These are phyloP conservation scores for Caenorhabditis tropicalis DNA, from an alignment of 1,140 invertebrate species.

Conservation along the genomic window DNA sequence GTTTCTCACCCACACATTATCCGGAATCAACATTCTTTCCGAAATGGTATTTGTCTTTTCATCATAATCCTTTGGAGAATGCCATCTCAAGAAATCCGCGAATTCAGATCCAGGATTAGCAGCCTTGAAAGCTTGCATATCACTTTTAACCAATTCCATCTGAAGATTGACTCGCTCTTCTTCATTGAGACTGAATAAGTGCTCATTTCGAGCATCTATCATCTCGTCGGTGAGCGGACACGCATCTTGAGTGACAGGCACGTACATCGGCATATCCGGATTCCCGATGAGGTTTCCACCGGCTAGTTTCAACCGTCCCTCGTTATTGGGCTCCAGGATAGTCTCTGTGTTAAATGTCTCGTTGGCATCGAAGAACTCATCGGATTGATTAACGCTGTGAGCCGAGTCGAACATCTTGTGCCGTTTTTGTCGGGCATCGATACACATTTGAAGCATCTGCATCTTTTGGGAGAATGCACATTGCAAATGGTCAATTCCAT, in stretches of 20 bases:
- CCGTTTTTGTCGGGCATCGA: conserved; percentile 8
- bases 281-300: not conserved
- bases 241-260: conserved; percentile 1
- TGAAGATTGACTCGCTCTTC: conserved; percentile 8
- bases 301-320: not conserved
- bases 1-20: conserved; percentile 91
- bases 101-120: conserved; percentile 90
- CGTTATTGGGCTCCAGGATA: not conserved
- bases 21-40: conserved; percentile 86
- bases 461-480: conserved; percentile 27
- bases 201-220: conserved; percentile 19
- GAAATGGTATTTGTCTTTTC: conserved; percentile 80
- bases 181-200: not conserved
- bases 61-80: conserved; percentile 81
- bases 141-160: conserved; percentile 19
- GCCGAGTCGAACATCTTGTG: not conserved
- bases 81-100: conserved; percentile 97
- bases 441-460: conserved; percentile 18
- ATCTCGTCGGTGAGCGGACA: conserved; percentile 20
- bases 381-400: not conserved
- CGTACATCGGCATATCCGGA: not conserved
- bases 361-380: conserved; percentile 36
- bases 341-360: not conserved
- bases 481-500: conserved; percentile 6
- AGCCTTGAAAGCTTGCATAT: conserved; percentile 76